A percentile compares a stretch with the other conserved stretches of the same genome.
phyloP scores from a whole-genome alignment of 2,888 invertebrate species.

The Hesperia comma region DNA sequence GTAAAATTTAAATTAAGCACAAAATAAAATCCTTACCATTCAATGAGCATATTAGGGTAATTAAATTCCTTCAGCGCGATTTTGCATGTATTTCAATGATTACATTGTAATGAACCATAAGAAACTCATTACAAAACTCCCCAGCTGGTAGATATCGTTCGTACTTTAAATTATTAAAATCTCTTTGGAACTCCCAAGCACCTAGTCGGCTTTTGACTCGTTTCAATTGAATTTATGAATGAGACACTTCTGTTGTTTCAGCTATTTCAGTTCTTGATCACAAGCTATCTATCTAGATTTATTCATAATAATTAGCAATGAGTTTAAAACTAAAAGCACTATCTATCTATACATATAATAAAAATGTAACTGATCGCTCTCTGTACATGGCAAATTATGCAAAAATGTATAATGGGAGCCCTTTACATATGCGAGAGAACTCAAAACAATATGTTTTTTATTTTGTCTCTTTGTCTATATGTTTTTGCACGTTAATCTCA shows the following conservation, averaged over 20 bases:
- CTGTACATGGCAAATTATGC: too few relatives aligned
- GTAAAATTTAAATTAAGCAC: not conserved
- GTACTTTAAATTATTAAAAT: not conserved
- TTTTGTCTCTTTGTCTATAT: too few relatives aligned
- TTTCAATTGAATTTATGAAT: slow-evolving; percentile 1
- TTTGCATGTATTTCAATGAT: not conserved
- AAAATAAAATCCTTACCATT: not conserved
- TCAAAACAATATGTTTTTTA: too few relatives aligned
- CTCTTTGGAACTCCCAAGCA: not conserved
- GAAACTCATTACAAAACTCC: not conserved
- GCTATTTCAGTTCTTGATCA: not conserved
- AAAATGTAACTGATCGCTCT: too few relatives aligned
- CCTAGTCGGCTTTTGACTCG: not conserved
- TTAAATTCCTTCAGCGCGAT: not conserved
- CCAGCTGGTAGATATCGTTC: slow-evolving; percentile 1
- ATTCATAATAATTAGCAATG: too few relatives aligned
- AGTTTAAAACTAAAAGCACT: too few relatives aligned
- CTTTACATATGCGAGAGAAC: too few relatives aligned
- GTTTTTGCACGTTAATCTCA: too few relatives aligned
- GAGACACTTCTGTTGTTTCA: not conserved
- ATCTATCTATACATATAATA: too few relatives aligned
- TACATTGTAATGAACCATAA: not conserved
- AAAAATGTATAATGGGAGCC: too few relatives aligned
- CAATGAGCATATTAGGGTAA: not conserved
- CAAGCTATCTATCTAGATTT: too few relatives aligned